Evolutionary conservation across 2,113 vertebrate genomes (phyloP), one percentile per base, ranked within the genome.

Genomic region (Urocolius indicus): DNA sequence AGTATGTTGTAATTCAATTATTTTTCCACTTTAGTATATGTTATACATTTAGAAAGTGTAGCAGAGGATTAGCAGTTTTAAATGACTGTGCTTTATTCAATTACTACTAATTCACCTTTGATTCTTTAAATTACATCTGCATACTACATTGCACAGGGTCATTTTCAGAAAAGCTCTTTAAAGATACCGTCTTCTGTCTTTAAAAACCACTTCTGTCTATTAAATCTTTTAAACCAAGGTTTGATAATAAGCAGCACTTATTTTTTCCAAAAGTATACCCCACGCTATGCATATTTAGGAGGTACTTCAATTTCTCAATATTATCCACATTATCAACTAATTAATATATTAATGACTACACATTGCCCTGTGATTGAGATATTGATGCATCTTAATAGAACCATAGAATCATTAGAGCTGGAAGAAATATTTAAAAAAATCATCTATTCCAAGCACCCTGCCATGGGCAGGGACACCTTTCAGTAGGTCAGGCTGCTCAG

Each of bases 271-370:
- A 83, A 43, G 51, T 12, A 65, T 2, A 5, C 16, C 49, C 26
- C 13, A 19, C 43, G 24, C 8, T 0, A 1, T 11, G 5, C 16
- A 58, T 2, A 1, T 57, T 92, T 52, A 84, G 13, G 16, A 54
- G 6, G 17, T 13, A 82, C 67, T 85, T 54, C 23, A 29, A 59
- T 55, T 46, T 73, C 49, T 76, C 29, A 41, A 0, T 63, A 76
- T 72, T 34, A 55, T 61, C 62, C 46, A 75, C 2, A 6, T 5
- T 20, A n/a, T 41, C 45, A 73, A 19, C 21, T 69, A 41, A n/a
- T 4, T 58, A 43, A 6, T 5, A 3, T 16, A 57, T 36, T 66
- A 52, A 66, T 16, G 11, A 36, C 13, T 59, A 38, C 32, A 38
- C 32, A 48, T 17, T 62, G 38, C 18, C 43, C 43, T 54, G 26